Evolutionary conservation across 2,113 vertebrate genomes (phyloP).

Genomic region (Proterorhinus semilunaris): DNA sequence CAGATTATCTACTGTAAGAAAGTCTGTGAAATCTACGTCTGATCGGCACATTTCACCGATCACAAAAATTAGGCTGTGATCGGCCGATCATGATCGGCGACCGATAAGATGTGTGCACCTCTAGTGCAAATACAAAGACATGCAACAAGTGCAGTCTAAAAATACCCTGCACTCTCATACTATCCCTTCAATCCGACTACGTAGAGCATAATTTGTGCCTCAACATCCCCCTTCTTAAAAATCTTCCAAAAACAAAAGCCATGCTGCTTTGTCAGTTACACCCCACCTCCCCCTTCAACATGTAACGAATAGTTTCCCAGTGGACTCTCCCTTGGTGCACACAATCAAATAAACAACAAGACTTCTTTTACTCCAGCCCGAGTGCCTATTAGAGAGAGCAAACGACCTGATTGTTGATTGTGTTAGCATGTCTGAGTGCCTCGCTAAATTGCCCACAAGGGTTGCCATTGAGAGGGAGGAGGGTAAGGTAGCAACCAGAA

Average conservation of each 20-base stretch:
- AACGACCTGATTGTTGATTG: conserved; percentile 73
- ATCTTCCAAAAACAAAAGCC: conserved; percentile 60
- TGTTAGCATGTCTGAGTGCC: conserved; percentile 73
- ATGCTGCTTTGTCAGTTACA: conserved; percentile 33
- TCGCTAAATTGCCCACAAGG: conserved; percentile 73
- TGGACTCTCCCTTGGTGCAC: conserved; percentile 58
- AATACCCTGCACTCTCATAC: conserved; percentile 20
- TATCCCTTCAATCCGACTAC: conserved; percentile 38
- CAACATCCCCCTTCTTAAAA: conserved; percentile 45
- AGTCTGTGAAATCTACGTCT: too few relatives aligned
- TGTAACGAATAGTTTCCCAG: conserved; percentile 63
- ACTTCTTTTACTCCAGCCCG: conserved; percentile 62
- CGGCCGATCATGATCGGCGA: too few relatives aligned
- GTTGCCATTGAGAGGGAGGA: conserved; percentile 48
- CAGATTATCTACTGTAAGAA: too few relatives aligned
- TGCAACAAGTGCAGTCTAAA: conserved; percentile 35
- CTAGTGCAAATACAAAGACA: not conserved
- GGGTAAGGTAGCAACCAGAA: not conserved
- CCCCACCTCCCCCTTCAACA: conserved; percentile 55
- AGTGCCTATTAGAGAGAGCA: conserved; percentile 69
- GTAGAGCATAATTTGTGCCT: conserved; percentile 41
- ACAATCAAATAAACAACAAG: conserved; percentile 72
- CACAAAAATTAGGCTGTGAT: too few relatives aligned
- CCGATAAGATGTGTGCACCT: too few relatives aligned
- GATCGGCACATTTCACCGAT: too few relatives aligned